Percentiles rank a stretch among this genome's conserved stretches.
These are phyloP conservation scores for Macquaria ambigua DNA, from an alignment of 2,113 vertebrate species.

Conservation along the genomic window DNA sequence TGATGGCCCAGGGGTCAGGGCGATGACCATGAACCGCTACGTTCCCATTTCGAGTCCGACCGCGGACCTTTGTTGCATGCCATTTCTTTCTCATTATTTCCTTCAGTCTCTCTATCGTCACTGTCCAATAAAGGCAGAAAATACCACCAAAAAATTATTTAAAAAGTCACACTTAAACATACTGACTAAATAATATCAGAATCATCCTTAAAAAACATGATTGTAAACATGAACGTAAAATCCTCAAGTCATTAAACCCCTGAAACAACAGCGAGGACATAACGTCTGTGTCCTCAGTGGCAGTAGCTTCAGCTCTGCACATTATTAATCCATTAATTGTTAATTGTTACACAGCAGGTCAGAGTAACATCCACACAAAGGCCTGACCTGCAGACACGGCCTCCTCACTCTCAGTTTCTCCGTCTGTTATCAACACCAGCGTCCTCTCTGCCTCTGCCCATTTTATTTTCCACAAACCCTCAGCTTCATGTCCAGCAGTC, in stretches of 20 bases:
- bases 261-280: background rate
- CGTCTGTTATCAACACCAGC: background rate
- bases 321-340: too few species aligned
- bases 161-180: too few species aligned
- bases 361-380: background rate
- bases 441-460: background rate
- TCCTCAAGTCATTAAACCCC: background rate
- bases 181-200: background rate
- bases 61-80: background rate
- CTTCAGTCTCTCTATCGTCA: background rate
- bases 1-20: background rate
- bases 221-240: background rate
- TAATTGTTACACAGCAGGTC: background rate
- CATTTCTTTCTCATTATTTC: background rate
- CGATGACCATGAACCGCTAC: background rate
- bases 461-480: background rate
- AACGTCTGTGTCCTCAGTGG: background rate
- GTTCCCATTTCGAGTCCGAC: background rate
- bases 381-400: background rate
- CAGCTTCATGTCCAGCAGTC: constrained; percentile 17
- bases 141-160: background rate
- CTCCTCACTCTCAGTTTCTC: background rate
- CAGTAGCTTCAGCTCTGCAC: background rate
- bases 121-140: background rate
- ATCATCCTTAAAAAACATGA: background rate